Conservation (phyloP, 2,113 vertebrate species). For the Morone chrysops region DNA sequence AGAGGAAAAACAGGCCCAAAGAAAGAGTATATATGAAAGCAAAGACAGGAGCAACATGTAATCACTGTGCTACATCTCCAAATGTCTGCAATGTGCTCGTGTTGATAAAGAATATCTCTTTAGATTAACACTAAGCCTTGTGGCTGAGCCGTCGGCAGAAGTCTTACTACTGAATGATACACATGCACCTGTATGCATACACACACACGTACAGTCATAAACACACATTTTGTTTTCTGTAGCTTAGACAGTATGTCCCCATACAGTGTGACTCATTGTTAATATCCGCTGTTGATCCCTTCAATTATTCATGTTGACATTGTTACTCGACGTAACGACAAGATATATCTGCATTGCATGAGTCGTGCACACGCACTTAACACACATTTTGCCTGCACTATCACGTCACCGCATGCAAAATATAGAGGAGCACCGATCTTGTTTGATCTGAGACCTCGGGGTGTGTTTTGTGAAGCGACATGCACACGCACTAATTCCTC, state of each 20-base stretch:
- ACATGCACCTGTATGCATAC: constrained; percentile 2
- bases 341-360: constrained; percentile 19
- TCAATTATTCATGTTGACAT: constrained; percentile 46
- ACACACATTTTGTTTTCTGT: constrained; percentile 23
- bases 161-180: constrained; percentile 20
- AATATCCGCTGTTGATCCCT: constrained; percentile 36
- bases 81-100: constrained; percentile 57
- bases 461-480: constrained; percentile 18
- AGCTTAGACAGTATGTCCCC: neutral
- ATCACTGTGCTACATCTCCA: constrained; percentile 33
- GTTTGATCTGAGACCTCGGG: constrained; percentile 42
- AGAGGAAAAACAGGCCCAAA: constrained; percentile 20
- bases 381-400: neutral
- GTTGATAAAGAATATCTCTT: constrained; percentile 61
- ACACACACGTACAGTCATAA: neutral
- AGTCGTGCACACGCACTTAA: neutral
- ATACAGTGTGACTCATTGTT: constrained; percentile 31
- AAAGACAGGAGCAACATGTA: constrained; percentile 14
- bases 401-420: constrained; percentile 5
- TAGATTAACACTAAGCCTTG: constrained; percentile 55
- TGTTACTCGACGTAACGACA: constrained; percentile 20
- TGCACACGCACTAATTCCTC: neutral
- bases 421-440: neutral
- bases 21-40: constrained; percentile 1
- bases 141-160: constrained; percentile 12